Base-by-base conservation (phyloP, 2,797 vertebrate species). In the Toxotes lorentzi region DNA sequence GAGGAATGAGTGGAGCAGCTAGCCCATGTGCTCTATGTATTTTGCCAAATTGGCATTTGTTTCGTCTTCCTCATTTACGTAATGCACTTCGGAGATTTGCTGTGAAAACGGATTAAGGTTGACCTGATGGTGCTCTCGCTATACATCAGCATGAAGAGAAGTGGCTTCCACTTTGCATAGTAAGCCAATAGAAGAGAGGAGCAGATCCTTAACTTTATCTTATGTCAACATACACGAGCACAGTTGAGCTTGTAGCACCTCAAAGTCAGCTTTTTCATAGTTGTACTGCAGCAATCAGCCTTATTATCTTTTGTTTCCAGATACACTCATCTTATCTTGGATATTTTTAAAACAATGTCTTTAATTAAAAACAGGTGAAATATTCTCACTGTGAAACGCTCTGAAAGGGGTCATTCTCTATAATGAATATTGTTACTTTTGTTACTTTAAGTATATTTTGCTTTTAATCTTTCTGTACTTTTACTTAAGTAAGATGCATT, bases 11-110 rank as follows among this genome's bases (percentile, higher is more conserved):
- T 61, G 32, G 60, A 85, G 56, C n/a, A 65, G 43, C 65, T 19
- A 38, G 59, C 70, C 70, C 67, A 35, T 58, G 47, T 54, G 7
- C 79, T 74, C 50, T 40, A 1, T 82, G 78, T 72, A 79, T 90
- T 88, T 86, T 81, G 84, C 81, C 79, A 86, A 88, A 83, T 84
- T 88, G 85, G 62, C 67, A 79, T 86, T 85, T 86, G 70, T 82
- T 85, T 86, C 67, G 38, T 82, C 76, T 70, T 84, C 54, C 65
- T 89, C 78, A 89, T 92, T 89, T 80, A 77, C 70, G 59, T 86
- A 89, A 89, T 86, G 82, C 76, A 88, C 75, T 86, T 81, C 56
- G 58, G 79, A 86, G 59, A 88, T 88, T 86, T 88, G 76, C 78
- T 79, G 71, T 86, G 50, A 87, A 88, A 83, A 76, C 76, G 59